A percentile compares a stretch with the other conserved stretches of the same genome.
phyloP scores from a whole-genome alignment of 2,888 invertebrate genomes.

The Mimachlamys varia region DNA sequence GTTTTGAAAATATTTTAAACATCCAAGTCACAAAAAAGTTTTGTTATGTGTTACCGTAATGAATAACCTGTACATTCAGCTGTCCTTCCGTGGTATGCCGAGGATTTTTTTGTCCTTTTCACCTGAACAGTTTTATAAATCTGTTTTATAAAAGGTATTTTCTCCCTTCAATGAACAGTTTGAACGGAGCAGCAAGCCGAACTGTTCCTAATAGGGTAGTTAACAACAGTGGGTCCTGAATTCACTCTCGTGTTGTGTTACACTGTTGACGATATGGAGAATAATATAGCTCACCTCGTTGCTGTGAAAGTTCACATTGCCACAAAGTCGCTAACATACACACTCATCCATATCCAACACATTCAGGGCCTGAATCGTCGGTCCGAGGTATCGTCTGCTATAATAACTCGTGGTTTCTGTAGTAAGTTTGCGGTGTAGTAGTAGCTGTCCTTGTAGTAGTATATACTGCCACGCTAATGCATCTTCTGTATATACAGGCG shows the following conservation, averaged over 20 bases:
- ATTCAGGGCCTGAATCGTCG: background rate
- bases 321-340: background rate
- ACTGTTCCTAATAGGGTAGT: background rate
- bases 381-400: slow-evolving; percentile 25
- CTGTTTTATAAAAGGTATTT: slow-evolving; percentile 36
- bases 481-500: background rate
- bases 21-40: slow-evolving; percentile 8
- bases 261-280: slow-evolving; percentile 20
- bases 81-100: background rate
- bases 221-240: slow-evolving; percentile 9
- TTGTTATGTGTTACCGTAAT: slow-evolving; percentile 2
- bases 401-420: background rate
- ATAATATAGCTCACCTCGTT: slow-evolving; percentile 34
- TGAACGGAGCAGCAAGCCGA: slow-evolving; percentile 20
- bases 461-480: background rate
- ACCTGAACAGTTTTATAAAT: slow-evolving; percentile 36
- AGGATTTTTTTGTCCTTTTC: background rate
- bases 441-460: background rate
- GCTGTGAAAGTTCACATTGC: slow-evolving; percentile 25
- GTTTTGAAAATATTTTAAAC: slow-evolving; percentile 17
- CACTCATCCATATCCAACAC: slow-evolving; percentile 24
- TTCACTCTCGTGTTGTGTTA: background rate
- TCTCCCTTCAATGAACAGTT: slow-evolving; percentile 31
- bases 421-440: background rate
- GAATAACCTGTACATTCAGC: slow-evolving; percentile 20